These are phyloP conservation scores for Hafferia zeledoni DNA, from an alignment of 2,797 vertebrate genomes.

Conservation along the genomic window DNA sequence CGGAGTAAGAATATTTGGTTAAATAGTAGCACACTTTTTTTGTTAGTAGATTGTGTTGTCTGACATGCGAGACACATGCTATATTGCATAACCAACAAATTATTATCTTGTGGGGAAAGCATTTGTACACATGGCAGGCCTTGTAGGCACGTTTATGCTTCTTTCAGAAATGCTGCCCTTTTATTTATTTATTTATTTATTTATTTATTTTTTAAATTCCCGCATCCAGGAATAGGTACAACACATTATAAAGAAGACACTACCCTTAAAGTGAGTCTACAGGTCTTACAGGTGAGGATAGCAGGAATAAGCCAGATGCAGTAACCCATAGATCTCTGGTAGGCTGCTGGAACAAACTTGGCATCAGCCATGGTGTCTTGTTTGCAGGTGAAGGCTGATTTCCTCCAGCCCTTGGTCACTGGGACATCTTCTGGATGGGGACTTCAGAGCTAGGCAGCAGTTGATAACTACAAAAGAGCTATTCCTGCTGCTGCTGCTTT, in stretches of 20 bases:
- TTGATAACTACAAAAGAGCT: accelerated
- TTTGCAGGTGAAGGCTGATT: background rate
- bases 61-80: background rate
- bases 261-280: background rate
- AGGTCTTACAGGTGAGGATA: background rate
- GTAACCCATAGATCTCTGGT: accelerated
- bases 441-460: background rate
- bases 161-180: background rate
- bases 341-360: background rate
- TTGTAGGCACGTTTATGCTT: accelerated
- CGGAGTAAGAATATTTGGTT: background rate
- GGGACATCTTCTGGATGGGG: background rate
- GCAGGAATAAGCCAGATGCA: background rate
- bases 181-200: background rate
- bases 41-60: background rate
- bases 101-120: background rate
- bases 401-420: background rate
- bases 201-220: no score
- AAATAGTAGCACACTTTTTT: background rate
- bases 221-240: background rate
- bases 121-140: background rate
- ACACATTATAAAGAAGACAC: background rate
- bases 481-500: background rate
- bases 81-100: background rate
- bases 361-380: accelerated